A percentile compares a stretch with the other conserved stretches of the same genome.
Evolutionary conservation across 1,140 invertebrate genomes (phyloP).

Genomic region (Phymorhynchus buccinoides): DNA sequence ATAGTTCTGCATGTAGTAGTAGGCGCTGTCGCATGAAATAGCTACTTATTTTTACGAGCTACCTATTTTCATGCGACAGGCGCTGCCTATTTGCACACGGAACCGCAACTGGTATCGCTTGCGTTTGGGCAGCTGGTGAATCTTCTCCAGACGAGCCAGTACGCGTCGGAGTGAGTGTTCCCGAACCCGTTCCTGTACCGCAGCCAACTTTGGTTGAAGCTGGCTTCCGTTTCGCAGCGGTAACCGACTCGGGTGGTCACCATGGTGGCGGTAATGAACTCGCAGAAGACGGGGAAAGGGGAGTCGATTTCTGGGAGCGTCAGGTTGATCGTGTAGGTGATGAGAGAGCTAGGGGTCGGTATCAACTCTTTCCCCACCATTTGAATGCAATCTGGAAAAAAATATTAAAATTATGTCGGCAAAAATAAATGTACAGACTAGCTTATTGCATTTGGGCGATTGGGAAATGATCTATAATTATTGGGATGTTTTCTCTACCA

Average conservation of each 20-base stretch:
- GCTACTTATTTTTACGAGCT: too few species aligned
- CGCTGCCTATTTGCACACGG: background rate
- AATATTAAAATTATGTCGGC: too few species aligned
- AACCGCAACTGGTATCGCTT: background rate
- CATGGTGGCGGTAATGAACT: background rate
- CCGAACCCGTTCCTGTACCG: conserved; percentile 35
- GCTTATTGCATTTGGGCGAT: too few species aligned
- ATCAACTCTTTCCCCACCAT: background rate
- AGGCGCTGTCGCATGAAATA: too few species aligned
- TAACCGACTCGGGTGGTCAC: background rate
- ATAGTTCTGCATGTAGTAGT: background rate
- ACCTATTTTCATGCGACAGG: too few species aligned
- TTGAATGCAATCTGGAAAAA: background rate
- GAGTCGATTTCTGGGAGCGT: background rate
- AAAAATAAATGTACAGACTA: too few species aligned
- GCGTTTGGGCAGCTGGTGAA: conserved; percentile 20
- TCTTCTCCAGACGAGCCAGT: conserved; percentile 37
- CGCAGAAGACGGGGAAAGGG: background rate
- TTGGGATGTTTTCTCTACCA: too few species aligned
- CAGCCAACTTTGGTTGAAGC: conserved; percentile 28
- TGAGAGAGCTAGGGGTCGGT: background rate
- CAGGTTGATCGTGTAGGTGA: background rate
- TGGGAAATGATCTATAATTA: too few species aligned
- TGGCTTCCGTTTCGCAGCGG: background rate
- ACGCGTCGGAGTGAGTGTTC: background rate